Evolutionary conservation across 2,888 invertebrate species (phyloP).

Genomic region (Thelaira solivaga): DNA sequence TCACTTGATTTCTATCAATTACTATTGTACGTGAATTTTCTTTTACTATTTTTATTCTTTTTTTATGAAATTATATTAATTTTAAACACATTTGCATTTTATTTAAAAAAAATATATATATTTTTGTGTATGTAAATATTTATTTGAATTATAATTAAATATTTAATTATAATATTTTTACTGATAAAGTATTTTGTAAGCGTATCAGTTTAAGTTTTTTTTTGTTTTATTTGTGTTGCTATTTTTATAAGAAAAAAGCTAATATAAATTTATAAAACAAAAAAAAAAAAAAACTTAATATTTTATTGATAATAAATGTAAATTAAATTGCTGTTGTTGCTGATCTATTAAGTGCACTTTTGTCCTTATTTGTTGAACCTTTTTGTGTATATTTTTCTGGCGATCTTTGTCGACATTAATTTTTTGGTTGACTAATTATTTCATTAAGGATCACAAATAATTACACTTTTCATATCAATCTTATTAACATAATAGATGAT

Average conservation of each 20-base stretch:
- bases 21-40: too few relatives aligned
- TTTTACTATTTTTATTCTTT: too few relatives aligned
- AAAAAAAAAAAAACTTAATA: not conserved
- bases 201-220: not conserved
- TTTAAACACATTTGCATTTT: too few relatives aligned
- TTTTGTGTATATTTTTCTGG: constrained; percentile 46
- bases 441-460: constrained; percentile 73
- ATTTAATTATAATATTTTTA: too few relatives aligned
- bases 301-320: constrained; percentile 51
- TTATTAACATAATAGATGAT: constrained; percentile 27
- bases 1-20: too few relatives aligned
- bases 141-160: too few relatives aligned
- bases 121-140: too few relatives aligned
- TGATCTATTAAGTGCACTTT: constrained; percentile 70
- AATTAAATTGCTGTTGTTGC: constrained; percentile 54
- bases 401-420: constrained; percentile 76
- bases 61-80: too few relatives aligned
- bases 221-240: not conserved
- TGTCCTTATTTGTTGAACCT: constrained; percentile 69
- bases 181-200: too few relatives aligned
- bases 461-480: constrained; percentile 42
- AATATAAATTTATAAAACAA: too few relatives aligned
- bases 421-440: constrained; percentile 74
- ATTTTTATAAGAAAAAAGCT: not conserved
- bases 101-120: too few relatives aligned